Base-by-base conservation (phyloP, 1,140 invertebrate species). In the Trypoxylus dichotomus region DNA sequence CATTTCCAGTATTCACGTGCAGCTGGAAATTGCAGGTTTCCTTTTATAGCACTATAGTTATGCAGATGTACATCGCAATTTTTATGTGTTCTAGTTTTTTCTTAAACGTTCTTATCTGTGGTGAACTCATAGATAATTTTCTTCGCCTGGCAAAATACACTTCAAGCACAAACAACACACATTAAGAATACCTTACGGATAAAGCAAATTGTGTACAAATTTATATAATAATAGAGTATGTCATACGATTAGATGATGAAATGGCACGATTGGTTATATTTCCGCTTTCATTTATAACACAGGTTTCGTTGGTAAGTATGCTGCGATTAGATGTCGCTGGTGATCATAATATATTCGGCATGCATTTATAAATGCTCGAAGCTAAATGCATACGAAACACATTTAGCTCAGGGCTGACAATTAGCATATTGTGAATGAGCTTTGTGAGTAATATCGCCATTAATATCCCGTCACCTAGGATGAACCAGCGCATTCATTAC, bases 361-460 rank as follows among this genome's bases (percentile, higher is more conserved):
- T 37, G 37, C 27, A 73, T 73, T 73, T 41, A 13, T 42, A 74
- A 74, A 68, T 41, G 13, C 72, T 29, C 29, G 41, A 13, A 74
- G 37, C 72, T 21, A 74, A 43, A 74, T 74, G 72, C 72, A 74
- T 37, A 74, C 10, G 41, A 43, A 42, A 37, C 27, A 29, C 72
- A 74, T 74, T 74, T 42, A 37, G 72, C 72, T 74, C 72, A 43
- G 32, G 72, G 72, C 72, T 74, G 72, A 43, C 72, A 74, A 74
- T 74, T 74, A 74, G 72, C 72, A 74, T 74, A 74, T 74, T 41
- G 41, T 74, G 72, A 74, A 43, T 74, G 72, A 74, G 72, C n/a
- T 74, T 32, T 32, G 41, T 74, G 72, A 74, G 72, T 32, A 74
- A 74, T 74, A 29, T 74, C 37, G 19, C 41, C 72, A 74, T 74